Percentiles rank a stretch among this genome's conserved stretches.
Evolutionary conservation across 2,113 vertebrate species (phyloP).

Genomic region (Grus americana): DNA sequence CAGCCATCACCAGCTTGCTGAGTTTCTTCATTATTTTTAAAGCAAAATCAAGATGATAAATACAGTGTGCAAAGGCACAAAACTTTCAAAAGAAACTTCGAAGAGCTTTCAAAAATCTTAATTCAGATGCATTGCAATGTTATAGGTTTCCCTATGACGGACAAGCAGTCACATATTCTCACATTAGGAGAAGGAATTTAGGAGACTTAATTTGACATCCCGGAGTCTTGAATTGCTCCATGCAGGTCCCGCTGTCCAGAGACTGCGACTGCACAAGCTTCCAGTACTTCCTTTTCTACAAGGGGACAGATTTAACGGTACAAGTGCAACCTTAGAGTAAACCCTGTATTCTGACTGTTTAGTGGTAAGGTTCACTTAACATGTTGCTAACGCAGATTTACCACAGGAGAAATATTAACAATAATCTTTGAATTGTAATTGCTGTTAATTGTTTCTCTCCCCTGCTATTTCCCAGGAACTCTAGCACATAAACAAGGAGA

Average conservation of each 20-base stretch:
- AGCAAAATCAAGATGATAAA: neutral
- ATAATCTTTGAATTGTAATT: neutral
- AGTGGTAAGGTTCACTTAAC: neutral
- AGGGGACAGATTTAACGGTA: neutral
- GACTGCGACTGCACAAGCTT: fast-evolving
- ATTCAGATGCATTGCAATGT: neutral
- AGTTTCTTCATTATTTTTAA: neutral
- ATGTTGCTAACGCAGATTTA: neutral
- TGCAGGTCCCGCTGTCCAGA: neutral
- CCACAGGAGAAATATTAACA: neutral
- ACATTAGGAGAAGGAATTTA: neutral
- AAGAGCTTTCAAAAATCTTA: neutral
- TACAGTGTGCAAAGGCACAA: neutral
- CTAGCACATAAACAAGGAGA: neutral
- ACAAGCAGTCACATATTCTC: neutral
- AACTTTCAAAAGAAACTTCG: neutral
- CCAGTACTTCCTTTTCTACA: neutral
- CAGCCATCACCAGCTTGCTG: neutral
- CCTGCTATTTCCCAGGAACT: neutral
- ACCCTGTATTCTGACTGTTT: neutral
- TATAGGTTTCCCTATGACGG: neutral
- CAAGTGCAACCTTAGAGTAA: neutral
- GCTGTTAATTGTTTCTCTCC: neutral
- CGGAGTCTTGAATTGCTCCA: neutral
- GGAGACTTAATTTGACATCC: neutral